Percentiles rank a stretch among this genome's conserved stretches.
These are phyloP conservation scores for Manis crassicaudata DNA, from an alignment of 2,797 vertebrate genomes.

Conservation along the genomic window DNA sequence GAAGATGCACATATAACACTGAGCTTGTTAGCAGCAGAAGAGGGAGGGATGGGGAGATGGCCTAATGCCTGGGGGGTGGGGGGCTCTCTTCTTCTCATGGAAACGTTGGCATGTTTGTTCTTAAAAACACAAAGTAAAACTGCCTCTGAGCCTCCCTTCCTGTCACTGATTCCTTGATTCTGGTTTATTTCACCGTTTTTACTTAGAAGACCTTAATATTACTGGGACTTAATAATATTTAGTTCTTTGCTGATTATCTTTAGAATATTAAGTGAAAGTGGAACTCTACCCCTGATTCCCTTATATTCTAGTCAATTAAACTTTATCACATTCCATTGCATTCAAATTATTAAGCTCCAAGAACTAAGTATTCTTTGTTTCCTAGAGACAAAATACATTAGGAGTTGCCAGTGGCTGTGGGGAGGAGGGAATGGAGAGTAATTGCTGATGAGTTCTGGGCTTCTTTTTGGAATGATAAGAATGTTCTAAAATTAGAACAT, in stretches of 20 bases:
- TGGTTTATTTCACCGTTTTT: neutral
- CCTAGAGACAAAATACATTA: too few relatives aligned
- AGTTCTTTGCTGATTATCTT: neutral
- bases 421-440: too few relatives aligned
- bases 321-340: neutral
- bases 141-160: neutral
- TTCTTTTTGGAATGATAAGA: too few relatives aligned
- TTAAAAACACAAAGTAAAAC: slow-evolving; percentile 14
- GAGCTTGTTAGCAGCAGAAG: neutral
- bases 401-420: too few relatives aligned
- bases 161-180: neutral
- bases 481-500: too few relatives aligned
- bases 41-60: neutral
- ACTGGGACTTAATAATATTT: neutral
- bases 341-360: neutral
- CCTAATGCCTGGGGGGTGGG: neutral
- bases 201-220: neutral
- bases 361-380: too few relatives aligned
- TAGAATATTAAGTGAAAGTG: neutral
- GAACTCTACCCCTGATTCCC: neutral
- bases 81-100: neutral
- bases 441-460: too few relatives aligned
- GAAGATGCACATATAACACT: neutral
- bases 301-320: neutral
- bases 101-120: neutral